Evolutionary conservation across 2,797 vertebrate genomes (phyloP), one percentile per base, ranked within the genome.

Genomic region (Cichlasoma orientale): DNA sequence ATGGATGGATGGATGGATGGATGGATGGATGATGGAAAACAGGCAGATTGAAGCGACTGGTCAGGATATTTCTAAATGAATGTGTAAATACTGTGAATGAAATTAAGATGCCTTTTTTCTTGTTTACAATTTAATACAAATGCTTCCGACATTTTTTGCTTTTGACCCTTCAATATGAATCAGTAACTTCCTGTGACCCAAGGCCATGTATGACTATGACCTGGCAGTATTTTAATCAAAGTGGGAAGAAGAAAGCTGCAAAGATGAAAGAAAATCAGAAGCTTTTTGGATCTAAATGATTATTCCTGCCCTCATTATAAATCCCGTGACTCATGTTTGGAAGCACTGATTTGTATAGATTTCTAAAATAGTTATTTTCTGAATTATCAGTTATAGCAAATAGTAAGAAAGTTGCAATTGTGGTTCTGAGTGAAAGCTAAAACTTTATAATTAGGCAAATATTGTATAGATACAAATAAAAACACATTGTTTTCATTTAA

Each of bases 371-470:
- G 25, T 27, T 68, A 3, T 50, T 16, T 10, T 68, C 23, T 68
- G 61, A 68, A 13, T 50, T 50, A 25, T 4, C 13, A 16, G 3
- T 66, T 31, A 25, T 63, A 23, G 38, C 38, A 47, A 16, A 66
- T 19, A 47, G 19, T 68, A 18, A 29, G 47, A 50, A 68, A 31
- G 41, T 68, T n/a, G 44, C 25, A 31, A 16, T 68, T 68, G n/a
- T 50, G 44, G 63, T 50, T 68, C 23, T 29, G 63, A 50, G 18
- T 68, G 18, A 68, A 50, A 68, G 1, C 44, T 16, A 50, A 19
- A 68, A n/a, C 23, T n/a, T 68, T 68, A 50, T 68, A 68, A 68
- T 68, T 68, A 68, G 50, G 44, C 41, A 50, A 66, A 27, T 47
- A 29, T 66, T 47, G 41, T 18, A 29, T 29, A 47, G 47, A 10